Percentiles rank a stretch among this genome's conserved stretches.
Evolutionary conservation across 2,888 invertebrate species (phyloP).

Genomic region (Dolichomitus sp.): DNA sequence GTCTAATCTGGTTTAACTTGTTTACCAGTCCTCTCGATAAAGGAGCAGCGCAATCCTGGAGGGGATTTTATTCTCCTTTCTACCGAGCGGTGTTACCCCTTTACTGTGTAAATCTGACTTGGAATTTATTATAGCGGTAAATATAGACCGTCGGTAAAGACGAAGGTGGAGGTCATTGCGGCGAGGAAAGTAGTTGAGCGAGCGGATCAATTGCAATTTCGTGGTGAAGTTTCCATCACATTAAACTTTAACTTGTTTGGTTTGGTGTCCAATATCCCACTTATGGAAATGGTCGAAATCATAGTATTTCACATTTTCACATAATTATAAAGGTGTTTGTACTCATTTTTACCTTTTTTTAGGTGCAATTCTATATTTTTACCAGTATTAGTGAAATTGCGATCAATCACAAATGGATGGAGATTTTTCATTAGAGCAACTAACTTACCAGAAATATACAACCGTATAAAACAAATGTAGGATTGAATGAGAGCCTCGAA

Average conservation of each 20-base stretch:
- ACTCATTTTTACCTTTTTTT: too few species aligned
- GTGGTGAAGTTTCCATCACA: conserved; percentile 22
- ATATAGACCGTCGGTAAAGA: conserved; percentile 69
- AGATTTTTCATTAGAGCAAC: background rate
- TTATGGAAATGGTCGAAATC: background rate
- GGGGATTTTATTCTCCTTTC: conserved; percentile 65
- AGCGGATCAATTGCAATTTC: conserved; percentile 46
- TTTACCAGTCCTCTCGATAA: conserved; percentile 80
- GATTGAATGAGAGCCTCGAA: conserved; percentile 10
- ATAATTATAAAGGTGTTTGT: background rate
- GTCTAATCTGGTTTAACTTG: conserved; percentile 82
- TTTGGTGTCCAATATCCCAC: background rate
- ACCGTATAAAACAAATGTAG: background rate
- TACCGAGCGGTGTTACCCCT: conserved; percentile 25
- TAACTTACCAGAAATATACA: background rate
- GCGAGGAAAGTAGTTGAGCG: conserved; percentile 35
- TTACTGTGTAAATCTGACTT: conserved; percentile 71
- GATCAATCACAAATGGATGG: background rate
- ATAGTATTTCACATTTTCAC: background rate
- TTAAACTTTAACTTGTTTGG: conserved; percentile 20
- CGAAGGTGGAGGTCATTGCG: conserved; percentile 47
- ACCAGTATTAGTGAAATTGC: background rate
- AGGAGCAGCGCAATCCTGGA: conserved; percentile 77
- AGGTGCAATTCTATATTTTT: background rate
- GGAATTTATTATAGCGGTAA: conserved; percentile 80